Conservation (phyloP, 2,113 vertebrate genomes). For the Heliornis fulica region DNA sequence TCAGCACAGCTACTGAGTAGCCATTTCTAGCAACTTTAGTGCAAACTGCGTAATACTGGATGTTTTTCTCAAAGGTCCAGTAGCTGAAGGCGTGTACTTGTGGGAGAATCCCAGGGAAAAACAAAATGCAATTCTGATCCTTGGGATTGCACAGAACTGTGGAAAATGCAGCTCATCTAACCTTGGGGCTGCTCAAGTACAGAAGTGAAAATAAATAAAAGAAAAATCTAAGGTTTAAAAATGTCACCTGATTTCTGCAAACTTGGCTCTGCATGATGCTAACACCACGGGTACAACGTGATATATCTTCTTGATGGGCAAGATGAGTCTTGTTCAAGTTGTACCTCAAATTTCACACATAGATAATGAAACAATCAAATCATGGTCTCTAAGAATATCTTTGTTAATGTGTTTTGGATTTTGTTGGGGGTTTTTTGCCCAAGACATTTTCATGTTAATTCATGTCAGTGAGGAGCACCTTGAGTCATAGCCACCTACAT, state of each 20-base stretch:
- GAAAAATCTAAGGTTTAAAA: neutral
- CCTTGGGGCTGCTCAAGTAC: neutral
- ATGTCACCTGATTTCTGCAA: neutral
- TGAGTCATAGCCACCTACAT: neutral
- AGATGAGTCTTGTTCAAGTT: neutral
- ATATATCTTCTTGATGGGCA: neutral
- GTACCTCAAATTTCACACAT: neutral
- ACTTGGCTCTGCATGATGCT: neutral
- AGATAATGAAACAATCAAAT: conserved; percentile 1
- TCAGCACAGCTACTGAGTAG: neutral
- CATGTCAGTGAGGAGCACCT: neutral
- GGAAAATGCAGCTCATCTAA: neutral
- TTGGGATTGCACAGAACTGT: neutral
- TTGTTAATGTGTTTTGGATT: neutral
- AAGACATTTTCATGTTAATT: neutral
- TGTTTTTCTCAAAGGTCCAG: neutral
- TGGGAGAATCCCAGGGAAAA: neutral
- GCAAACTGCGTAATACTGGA: neutral
- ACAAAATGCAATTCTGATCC: neutral
- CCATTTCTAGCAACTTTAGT: neutral
- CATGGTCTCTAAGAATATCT: neutral
- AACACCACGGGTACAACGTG: neutral
- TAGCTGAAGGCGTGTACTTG: neutral
- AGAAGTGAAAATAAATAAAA: neutral
- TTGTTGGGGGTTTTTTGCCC: neutral